Percentiles rank a stretch among this genome's conserved stretches.
Evolutionary conservation across 1,140 invertebrate species (phyloP).

Genomic region (Amyelois transitella): DNA sequence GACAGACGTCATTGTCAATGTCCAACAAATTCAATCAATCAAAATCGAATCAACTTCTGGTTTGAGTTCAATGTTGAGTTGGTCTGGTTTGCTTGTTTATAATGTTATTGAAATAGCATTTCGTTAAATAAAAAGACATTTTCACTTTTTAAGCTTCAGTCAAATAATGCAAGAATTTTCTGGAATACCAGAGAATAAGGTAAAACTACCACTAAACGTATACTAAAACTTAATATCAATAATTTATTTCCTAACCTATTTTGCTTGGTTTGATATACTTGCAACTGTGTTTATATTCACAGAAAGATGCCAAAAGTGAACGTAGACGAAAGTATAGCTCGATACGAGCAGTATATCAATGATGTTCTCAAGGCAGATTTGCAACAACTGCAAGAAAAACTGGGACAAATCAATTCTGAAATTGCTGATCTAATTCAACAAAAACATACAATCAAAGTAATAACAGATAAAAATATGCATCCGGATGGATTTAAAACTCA

Average conservation of each 20-base stretch:
- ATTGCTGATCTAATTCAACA: conserved; percentile 84
- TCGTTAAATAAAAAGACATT: too few relatives aligned
- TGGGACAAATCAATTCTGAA: conserved; percentile 79
- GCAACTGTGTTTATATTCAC: neutral
- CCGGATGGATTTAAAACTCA: conserved; percentile 83
- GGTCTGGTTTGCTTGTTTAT: too few relatives aligned
- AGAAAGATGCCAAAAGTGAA: conserved; percentile 28
- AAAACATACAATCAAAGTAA: conserved; percentile 77
- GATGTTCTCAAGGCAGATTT: conserved; percentile 80
- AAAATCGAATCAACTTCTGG: too few relatives aligned
- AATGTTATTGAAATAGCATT: too few relatives aligned
- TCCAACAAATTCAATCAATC: too few relatives aligned
- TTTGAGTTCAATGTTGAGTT: too few relatives aligned
- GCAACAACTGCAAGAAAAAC: conserved; percentile 73
- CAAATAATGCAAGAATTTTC: too few relatives aligned
- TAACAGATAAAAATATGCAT: conserved; percentile 71
- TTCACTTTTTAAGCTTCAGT: too few relatives aligned
- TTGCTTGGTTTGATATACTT: neutral
- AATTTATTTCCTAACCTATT: neutral
- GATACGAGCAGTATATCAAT: conserved; percentile 76
- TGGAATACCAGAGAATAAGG: too few relatives aligned
- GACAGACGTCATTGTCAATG: too few relatives aligned
- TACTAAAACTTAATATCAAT: too few relatives aligned
- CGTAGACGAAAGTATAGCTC: conserved; percentile 34
- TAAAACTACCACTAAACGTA: too few relatives aligned